Evolutionary conservation across 1,140 invertebrate species (phyloP), one percentile per base, ranked within the genome.

Genomic region (Eumeta japonica): DNA sequence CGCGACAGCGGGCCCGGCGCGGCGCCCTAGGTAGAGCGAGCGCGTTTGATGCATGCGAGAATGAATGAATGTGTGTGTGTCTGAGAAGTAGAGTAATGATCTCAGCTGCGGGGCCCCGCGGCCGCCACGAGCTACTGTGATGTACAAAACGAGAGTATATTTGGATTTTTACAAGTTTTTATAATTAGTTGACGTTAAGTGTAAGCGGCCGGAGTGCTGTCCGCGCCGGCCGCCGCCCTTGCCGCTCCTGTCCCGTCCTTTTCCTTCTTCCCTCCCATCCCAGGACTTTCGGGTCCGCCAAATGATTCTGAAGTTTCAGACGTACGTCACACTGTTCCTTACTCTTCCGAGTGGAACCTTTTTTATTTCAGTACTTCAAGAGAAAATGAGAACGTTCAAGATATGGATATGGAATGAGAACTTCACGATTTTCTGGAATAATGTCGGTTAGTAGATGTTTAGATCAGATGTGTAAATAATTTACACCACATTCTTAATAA

Each of bases 141-240:
- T 73, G 65, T 70, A 73, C 65, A 55, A 72, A 55, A 62, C 4
- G 58, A 48, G 51, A 65, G 58, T 60, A 72, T 70, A 67, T 70
- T 66, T 72, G 55, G 60, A 58, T 62, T 62, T 68, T 70, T 72
- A 70, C 67, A 70, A 67, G 62, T 73, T 72, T 70, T 73, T 70
- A 73, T 70, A 68, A 70, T 70, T 73, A 73, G 65, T 70, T 66
- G 36, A 37, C 50, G 46, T 39, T 36, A 30, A 41, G 16, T 37
- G 35, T 45, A 39, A 46, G 51, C 46, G 30, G 45, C 45, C 37
- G 34, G 32, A 41, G 40, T 46, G 50, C 41, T 53, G 57, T 52
- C 59, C 62, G 62, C 67, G 66, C 63, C 65, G 36, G 52, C 43
- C 60, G 53, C 37, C 34, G 11, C 35, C 29, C 35, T 46, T n/a